phyloP scores from a whole-genome alignment of 2,888 invertebrate genomes.

The Athalia rosae region DNA sequence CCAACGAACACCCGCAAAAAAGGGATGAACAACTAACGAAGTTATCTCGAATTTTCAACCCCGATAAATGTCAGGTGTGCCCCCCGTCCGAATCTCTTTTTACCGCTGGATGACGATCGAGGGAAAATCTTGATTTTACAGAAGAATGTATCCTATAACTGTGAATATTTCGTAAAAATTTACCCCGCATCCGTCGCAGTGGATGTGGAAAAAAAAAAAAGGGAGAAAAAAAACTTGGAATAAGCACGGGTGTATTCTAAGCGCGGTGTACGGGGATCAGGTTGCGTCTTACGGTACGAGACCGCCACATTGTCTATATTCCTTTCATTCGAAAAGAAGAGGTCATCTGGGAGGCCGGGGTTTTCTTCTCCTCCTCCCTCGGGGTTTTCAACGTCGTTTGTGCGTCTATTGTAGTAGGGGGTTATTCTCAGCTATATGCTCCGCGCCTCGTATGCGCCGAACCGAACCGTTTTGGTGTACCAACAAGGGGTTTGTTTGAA shows the following conservation, averaged over 20 bases:
- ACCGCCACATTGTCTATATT: conserved; percentile 45
- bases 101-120: background rate
- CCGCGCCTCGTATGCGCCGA: conserved; percentile 7
- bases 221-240: no score
- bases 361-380: conserved; percentile 10
- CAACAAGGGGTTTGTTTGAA: conserved; percentile 36
- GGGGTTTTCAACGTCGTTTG: conserved; percentile 33
- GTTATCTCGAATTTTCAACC: no score
- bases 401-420: conserved; percentile 32
- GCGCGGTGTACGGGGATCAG: conserved; percentile 35
- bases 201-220: background rate
- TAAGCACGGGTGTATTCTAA: background rate
- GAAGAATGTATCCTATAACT: conserved; percentile 14
- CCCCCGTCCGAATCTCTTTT: no score
- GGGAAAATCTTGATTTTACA: background rate
- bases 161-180: conserved; percentile 11
- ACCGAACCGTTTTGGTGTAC: background rate
- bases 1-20: no score
- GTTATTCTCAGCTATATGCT: conserved; percentile 27
- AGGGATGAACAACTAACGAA: no score
- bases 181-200: background rate
- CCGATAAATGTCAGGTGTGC: no score
- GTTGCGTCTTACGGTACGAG: conserved; percentile 43
- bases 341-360: conserved; percentile 35
- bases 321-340: conserved; percentile 39